phyloP scores from a whole-genome alignment of 2,888 invertebrate species.

The Dioctria rufipes region DNA sequence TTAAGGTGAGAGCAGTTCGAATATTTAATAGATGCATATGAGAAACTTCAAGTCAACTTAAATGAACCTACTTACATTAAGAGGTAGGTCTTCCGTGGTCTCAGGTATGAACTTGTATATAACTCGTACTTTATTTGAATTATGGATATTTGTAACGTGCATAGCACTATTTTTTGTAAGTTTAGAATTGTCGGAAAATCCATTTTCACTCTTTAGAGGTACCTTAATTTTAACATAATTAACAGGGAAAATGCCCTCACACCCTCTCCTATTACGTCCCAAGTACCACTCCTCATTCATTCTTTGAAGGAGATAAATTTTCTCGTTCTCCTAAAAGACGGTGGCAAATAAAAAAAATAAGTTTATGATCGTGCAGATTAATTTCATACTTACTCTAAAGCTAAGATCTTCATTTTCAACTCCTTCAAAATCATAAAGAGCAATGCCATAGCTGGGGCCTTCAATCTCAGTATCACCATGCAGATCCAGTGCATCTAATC shows the following conservation, averaged over 20 bases:
- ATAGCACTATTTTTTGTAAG: background rate
- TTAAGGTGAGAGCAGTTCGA: too few relatives aligned
- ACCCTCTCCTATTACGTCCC: constrained; percentile 78
- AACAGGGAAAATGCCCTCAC: constrained; percentile 86
- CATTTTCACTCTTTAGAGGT: constrained; percentile 74
- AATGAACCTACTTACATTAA: constrained; percentile 70
- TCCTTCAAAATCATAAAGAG: constrained; percentile 84
- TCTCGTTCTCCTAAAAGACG: constrained; percentile 78
- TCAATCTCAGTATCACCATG: constrained; percentile 65
- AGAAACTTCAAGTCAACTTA: background rate
- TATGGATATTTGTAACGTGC: background rate
- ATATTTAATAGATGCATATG: background rate
- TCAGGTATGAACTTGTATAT: constrained; percentile 82
- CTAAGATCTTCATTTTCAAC: constrained; percentile 84
- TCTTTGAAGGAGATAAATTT: constrained; percentile 79
- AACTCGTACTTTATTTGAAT: constrained; percentile 73
- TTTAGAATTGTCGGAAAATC: background rate
- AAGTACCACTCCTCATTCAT: constrained; percentile 87
- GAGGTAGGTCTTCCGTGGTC: constrained; percentile 74
- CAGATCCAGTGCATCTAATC: constrained; percentile 66
- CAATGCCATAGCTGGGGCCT: constrained; percentile 80
- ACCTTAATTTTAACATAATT: constrained; percentile 85
- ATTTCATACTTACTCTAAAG: constrained; percentile 78
- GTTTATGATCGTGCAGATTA: background rate
- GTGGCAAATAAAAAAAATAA: constrained; percentile 62